These are phyloP conservation scores for Centropristis striata DNA, from an alignment of 2,113 vertebrate species.

Conservation along the genomic window DNA sequence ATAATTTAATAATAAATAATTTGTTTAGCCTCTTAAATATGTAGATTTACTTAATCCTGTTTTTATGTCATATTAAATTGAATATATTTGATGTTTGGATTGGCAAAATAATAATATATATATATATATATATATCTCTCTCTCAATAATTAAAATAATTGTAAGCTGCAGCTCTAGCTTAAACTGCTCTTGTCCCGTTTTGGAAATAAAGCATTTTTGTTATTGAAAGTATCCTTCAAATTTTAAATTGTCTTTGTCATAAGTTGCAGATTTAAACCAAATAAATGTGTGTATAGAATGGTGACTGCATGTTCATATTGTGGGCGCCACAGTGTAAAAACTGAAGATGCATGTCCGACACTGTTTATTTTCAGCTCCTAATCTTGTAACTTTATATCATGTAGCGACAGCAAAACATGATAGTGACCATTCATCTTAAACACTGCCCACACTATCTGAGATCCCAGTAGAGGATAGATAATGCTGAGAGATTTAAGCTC, in stretches of 20 bases:
- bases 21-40: too few relatives aligned
- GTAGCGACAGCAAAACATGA: constrained; percentile 17
- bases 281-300: not conserved
- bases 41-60: too few relatives aligned
- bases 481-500: not conserved
- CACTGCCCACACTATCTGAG: not conserved
- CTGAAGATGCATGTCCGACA: constrained; percentile 17
- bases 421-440: constrained; percentile 16
- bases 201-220: not conserved
- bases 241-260: not conserved
- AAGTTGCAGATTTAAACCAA: not conserved
- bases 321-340: not conserved
- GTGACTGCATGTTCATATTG: not conserved
- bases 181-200: not conserved
- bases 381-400: constrained; percentile 4
- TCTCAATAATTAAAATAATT: too few relatives aligned
- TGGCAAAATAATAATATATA: too few relatives aligned
- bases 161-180: not conserved
- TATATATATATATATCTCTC: too few relatives aligned
- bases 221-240: not conserved
- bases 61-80: too few relatives aligned
- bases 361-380: constrained; percentile 36
- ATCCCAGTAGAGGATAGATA: not conserved
- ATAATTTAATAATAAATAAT: too few relatives aligned
- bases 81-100: too few relatives aligned